Percentiles rank a stretch among this genome's conserved stretches.
Evolutionary conservation across 2,888 invertebrate species (phyloP).

Genomic region (Caenorhabditis imperialis): DNA sequence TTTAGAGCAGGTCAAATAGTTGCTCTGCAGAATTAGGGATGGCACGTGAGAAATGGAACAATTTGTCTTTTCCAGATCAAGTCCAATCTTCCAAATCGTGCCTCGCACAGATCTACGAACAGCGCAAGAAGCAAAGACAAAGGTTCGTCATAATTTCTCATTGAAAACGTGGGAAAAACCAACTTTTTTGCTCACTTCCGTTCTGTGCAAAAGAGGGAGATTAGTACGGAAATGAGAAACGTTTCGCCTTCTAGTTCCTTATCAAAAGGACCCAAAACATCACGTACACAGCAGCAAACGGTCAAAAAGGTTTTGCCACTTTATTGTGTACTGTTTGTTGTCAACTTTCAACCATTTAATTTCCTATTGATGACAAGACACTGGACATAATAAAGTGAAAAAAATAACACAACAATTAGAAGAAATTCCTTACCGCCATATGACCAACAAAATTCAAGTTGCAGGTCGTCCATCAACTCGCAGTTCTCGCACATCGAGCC

Average conservation of each 20-base stretch:
- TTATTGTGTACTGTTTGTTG: too few species aligned
- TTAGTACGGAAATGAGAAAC: neutral
- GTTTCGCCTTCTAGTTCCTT: too few species aligned
- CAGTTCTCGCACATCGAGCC: conserved; percentile 65
- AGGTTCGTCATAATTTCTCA: conserved; percentile 37
- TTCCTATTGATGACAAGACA: too few species aligned
- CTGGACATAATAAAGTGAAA: neutral
- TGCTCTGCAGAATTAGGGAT: neutral
- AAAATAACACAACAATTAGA: neutral
- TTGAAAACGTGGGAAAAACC: conserved; percentile 30
- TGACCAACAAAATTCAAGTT: conserved; percentile 2
- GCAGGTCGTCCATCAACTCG: conserved; percentile 62
- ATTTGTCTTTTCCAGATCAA: conserved; percentile 53
- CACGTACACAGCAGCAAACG: too few species aligned
- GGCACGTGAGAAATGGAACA: neutral
- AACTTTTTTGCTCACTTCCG: conserved; percentile 3
- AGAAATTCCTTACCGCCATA: too few species aligned
- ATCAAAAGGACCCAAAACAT: too few species aligned
- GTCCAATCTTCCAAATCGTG: conserved; percentile 63
- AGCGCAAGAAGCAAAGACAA: conserved; percentile 63
- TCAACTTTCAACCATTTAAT: too few species aligned
- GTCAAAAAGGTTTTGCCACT: too few species aligned
- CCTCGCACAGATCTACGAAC: conserved; percentile 65
- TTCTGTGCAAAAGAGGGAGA: neutral
- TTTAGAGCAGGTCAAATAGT: conserved; percentile 8